Evolutionary conservation across 2,113 vertebrate genomes (phyloP).

Genomic region (Orientallactaga bullata): DNA sequence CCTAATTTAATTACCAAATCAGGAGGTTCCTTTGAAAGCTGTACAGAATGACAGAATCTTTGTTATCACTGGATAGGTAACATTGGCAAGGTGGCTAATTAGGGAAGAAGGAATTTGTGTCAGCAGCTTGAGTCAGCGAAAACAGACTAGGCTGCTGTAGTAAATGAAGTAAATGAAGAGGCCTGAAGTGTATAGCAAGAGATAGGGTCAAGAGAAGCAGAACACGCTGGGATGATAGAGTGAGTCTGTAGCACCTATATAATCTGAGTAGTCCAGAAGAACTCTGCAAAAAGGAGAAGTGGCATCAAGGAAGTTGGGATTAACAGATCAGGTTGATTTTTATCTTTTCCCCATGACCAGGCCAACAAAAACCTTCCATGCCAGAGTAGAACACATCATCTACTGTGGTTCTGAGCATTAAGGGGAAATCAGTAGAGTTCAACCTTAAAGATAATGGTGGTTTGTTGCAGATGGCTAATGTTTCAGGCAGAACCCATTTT

Average conservation of each 20-base stretch:
- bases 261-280: neutral
- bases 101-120: neutral
- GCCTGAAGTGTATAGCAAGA: rapidly evolving
- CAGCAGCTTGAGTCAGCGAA: neutral
- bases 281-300: neutral
- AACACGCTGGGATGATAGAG: neutral
- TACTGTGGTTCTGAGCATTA: conserved; percentile 36
- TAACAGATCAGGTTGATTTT: neutral
- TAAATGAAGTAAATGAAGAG: neutral
- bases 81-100: neutral
- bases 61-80: neutral
- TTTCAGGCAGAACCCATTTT: conserved; percentile 42
- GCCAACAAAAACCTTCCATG: neutral
- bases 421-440: conserved; percentile 50
- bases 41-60: neutral
- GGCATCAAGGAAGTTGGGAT: neutral
- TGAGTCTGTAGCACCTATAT: neutral
- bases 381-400: neutral
- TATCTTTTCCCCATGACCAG: neutral
- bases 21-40: neutral
- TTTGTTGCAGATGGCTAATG: conserved; percentile 58
- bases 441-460: conserved; percentile 25
- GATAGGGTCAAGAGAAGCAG: neutral
- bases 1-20: conserved; percentile 2
- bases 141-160: neutral